A percentile compares a stretch with the other conserved stretches of the same genome.
Evolutionary conservation across 2,888 invertebrate genomes (phyloP).

Genomic region (Hypena proboscidalis): DNA sequence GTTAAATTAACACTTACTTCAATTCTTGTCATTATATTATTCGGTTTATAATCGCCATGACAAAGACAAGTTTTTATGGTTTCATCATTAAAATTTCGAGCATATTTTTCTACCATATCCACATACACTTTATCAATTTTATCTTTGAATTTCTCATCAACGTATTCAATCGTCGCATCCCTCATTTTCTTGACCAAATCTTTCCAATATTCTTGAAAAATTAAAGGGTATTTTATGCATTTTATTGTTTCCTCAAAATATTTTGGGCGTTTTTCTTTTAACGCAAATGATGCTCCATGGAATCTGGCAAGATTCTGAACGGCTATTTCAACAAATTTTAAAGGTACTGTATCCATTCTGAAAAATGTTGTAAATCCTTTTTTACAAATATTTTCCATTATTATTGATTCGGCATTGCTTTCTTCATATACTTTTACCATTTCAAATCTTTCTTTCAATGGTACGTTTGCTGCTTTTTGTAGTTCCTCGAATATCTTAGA

Average conservation of each 20-base stretch:
- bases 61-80: constrained; percentile 36
- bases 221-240: constrained; percentile 24
- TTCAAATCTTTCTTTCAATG: constrained; percentile 47
- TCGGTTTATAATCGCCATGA: constrained; percentile 50
- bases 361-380: constrained; percentile 47
- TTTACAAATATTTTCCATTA: constrained; percentile 54
- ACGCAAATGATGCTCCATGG: constrained; percentile 52
- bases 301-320: constrained; percentile 55
- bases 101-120: constrained; percentile 27
- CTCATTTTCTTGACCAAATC: constrained; percentile 30
- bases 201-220: constrained; percentile 25
- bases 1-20: constrained; percentile 49
- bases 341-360: constrained; percentile 46
- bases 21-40: constrained; percentile 49
- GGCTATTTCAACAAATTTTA: constrained; percentile 48
- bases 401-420: constrained; percentile 45
- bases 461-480: constrained; percentile 49
- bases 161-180: constrained; percentile 16
- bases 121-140: constrained; percentile 30
- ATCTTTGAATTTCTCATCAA: constrained; percentile 35
- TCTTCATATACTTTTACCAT: constrained; percentile 49
- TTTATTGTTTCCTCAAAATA: constrained; percentile 47
- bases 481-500: constrained; percentile 43
- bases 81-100: constrained; percentile 33
- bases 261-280: constrained; percentile 44